Base-by-base conservation (phyloP, 2,888 invertebrate species). In the Agrilus cyanescens region DNA sequence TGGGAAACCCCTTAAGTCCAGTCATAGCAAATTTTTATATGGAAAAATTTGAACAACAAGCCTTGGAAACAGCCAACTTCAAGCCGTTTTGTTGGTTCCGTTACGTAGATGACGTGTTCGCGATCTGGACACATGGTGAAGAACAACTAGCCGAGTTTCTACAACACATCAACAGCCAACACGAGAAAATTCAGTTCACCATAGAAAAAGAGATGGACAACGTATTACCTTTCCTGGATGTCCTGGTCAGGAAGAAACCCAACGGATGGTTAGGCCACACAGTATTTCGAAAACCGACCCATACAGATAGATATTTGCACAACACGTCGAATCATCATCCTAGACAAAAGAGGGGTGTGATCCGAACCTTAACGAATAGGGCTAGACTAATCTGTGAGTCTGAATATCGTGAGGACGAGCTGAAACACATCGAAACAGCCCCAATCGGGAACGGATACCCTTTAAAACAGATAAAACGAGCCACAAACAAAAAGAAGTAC, bases 1-100 rank as follows among this genome's bases (percentile, higher is more conserved):
- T 52, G 46, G 51, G 50, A 2, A 47, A 41, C 10, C 47, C 54
- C 12, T 44, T 53, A 10, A 40, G 46, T 30, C 47, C 50, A 6
- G 40, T 44, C 2, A 39, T 53, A 4, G n/a, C n/a, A n/a, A n/a
- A n/a, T n/a, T n/a, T n/a, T n/a, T n/a, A n/a, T n/a, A n/a, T n/a
- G n/a, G n/a, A 45, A 48, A 18, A 44, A 44, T 15, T 25, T 49
- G 25, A 50, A 44, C 35, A 49, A 51, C 46, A 41, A n/a, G n/a
- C n/a, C n/a, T n/a, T 35, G 35, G 35, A 10, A 35, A 10, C 35
- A 35, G 8, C n/a, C n/a, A n/a, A n/a, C n/a, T n/a, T n/a, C n/a
- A n/a, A n/a, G n/a, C n/a, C n/a, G n/a, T n/a, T n/a, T n/a, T n/a
- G n/a, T n/a, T n/a, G n/a, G n/a, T n/a, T n/a, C n/a, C n/a, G n/a